These are phyloP conservation scores for Tetragnatha montana DNA, from an alignment of 2,888 invertebrate genomes.

Conservation along the genomic window DNA sequence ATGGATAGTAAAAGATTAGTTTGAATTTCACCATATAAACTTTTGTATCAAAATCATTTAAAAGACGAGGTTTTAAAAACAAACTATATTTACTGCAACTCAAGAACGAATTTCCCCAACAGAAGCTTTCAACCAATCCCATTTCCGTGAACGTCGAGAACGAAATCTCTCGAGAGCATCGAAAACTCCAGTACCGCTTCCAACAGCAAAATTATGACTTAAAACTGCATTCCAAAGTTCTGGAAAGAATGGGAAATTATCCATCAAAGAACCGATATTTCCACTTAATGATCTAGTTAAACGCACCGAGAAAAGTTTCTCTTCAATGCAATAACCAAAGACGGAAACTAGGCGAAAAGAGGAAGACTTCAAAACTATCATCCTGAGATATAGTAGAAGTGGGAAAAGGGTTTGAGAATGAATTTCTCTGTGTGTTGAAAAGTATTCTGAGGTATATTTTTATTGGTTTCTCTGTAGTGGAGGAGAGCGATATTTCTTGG, in stretches of 20 bases:
- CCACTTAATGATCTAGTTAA: conserved; percentile 1
- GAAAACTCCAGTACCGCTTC: background rate
- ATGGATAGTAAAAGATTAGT: background rate
- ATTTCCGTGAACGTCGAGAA: background rate
- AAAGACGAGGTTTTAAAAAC: background rate
- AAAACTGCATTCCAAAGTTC: background rate
- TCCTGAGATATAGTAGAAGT: background rate
- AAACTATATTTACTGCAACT: background rate
- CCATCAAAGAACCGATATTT: background rate
- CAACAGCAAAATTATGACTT: background rate
- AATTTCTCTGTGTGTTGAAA: background rate
- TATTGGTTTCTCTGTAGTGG: background rate
- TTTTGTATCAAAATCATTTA: background rate
- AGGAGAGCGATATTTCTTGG: background rate
- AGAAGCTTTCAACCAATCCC: background rate
- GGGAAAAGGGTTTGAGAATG: background rate
- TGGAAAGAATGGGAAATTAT: background rate
- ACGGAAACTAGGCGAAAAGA: background rate
- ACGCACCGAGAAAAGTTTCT: background rate
- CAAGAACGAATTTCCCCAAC: background rate
- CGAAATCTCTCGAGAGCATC: background rate
- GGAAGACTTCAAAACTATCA: background rate
- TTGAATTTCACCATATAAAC: background rate
- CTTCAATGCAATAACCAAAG: background rate
- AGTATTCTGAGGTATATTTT: background rate